Conservation (phyloP, 2,888 invertebrate species). For the Tillus elongatus region DNA sequence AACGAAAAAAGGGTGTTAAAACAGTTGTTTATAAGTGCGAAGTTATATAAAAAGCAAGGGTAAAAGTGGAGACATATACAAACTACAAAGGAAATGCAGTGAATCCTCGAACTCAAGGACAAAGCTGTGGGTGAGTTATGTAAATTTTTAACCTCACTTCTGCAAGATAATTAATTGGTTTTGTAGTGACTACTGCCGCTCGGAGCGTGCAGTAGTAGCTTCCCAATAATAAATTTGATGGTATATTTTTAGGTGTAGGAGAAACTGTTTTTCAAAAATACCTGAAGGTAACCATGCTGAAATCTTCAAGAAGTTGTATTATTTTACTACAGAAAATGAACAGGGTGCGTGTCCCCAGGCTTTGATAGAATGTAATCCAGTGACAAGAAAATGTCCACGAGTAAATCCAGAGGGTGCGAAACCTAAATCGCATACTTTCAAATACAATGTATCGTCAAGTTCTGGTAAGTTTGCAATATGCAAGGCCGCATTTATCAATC, state of each 20-base stretch:
- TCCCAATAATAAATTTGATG: not conserved
- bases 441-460: conserved; percentile 2
- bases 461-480: conserved; percentile 4
- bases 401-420: not conserved
- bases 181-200: too few relatives aligned
- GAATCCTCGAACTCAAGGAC: conserved; percentile 5
- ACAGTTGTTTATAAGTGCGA: not conserved
- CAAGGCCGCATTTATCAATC: conserved; percentile 1
- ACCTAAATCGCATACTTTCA: conserved; percentile 6
- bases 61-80: not conserved
- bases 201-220: too few relatives aligned
- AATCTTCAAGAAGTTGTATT: conserved; percentile 4
- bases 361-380: conserved; percentile 7
- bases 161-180: too few relatives aligned
- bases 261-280: conserved; percentile 5
- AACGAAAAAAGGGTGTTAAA: conserved; percentile 6
- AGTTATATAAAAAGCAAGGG: conserved; percentile 4
- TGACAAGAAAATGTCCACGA: not conserved
- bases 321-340: conserved; percentile 6
- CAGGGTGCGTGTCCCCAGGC: conserved; percentile 8
- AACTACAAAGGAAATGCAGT: conserved; percentile 9
- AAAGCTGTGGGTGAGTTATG: not conserved
- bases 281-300: not conserved
- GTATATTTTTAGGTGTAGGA: conserved; percentile 3
- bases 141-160: not conserved